These are phyloP conservation scores for Girardinus metallicus DNA, from an alignment of 2,797 vertebrate species.

Conservation along the genomic window DNA sequence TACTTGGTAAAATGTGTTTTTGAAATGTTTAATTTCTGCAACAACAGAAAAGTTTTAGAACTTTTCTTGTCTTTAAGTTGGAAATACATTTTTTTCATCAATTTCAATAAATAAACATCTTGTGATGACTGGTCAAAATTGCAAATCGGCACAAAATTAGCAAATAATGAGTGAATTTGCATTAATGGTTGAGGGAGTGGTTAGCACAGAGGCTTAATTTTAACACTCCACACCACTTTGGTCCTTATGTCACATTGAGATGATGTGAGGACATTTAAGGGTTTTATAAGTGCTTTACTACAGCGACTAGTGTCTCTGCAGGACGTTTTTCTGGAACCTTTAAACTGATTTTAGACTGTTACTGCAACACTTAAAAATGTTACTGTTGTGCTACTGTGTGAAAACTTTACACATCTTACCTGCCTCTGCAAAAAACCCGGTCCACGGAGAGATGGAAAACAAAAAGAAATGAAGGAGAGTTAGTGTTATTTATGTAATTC, in stretches of 20 bases:
- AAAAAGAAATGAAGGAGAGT: not conserved
- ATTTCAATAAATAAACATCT: too few species aligned
- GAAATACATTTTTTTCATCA: too few species aligned
- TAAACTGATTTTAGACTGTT: not conserved
- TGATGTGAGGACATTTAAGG: not conserved
- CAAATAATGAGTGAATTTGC: too few species aligned
- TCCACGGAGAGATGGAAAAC: not conserved
- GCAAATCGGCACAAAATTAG: too few species aligned
- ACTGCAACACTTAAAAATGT: not conserved
- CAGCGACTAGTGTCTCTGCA: not conserved
- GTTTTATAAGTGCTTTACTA: not conserved
- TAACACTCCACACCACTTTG: not conserved
- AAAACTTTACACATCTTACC: constrained; percentile 39
- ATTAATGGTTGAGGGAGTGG: too few species aligned
- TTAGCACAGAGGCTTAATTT: not conserved
- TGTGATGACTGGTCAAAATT: too few species aligned
- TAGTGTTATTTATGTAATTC: not conserved
- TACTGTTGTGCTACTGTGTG: not conserved
- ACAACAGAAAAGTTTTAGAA: too few species aligned
- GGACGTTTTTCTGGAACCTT: not conserved
- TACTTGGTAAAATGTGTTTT: too few species aligned
- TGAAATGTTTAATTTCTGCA: too few species aligned
- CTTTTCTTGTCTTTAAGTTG: too few species aligned
- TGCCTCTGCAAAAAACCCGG: constrained; percentile 52
- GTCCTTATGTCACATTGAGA: not conserved